Percentiles rank a stretch among this genome's conserved stretches.
These are phyloP conservation scores for Dicyrtoma fusca DNA, from an alignment of 2,888 invertebrate species.

Conservation along the genomic window DNA sequence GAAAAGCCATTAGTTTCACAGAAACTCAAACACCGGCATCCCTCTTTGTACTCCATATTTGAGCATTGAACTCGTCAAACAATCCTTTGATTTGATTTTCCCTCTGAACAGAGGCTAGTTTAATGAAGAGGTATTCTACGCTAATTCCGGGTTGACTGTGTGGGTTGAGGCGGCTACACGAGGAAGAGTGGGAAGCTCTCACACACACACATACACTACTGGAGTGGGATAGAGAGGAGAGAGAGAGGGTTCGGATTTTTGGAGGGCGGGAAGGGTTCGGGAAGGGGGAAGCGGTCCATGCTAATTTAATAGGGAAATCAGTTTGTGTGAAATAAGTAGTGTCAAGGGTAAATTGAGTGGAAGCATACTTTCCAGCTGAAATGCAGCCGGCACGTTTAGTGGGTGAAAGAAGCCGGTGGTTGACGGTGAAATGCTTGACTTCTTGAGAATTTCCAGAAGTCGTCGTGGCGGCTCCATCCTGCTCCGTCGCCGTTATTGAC, in stretches of 20 bases:
- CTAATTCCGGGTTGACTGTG: not conserved
- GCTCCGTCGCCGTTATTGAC: slow-evolving; percentile 8
- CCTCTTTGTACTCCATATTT: no score
- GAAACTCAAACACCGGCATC: not conserved
- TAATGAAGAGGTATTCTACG: not conserved
- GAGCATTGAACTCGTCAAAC: no score
- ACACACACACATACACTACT: no score
- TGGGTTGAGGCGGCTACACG: not conserved
- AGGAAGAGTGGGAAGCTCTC: not conserved
- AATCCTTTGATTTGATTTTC: not conserved
- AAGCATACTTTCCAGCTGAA: slow-evolving; percentile 57
- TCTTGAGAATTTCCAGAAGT: not conserved
- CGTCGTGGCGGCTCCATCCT: not conserved
- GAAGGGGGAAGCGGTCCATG: not conserved
- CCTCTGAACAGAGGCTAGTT: no score
- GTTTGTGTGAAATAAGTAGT: not conserved
- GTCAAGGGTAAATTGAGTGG: not conserved
- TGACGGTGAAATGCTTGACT: slow-evolving; percentile 21
- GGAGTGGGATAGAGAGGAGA: slow-evolving; percentile 10
- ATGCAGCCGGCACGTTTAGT: slow-evolving; percentile 58
- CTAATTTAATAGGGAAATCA: not conserved
- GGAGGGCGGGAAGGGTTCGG: not conserved
- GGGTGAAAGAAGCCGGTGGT: slow-evolving; percentile 23
- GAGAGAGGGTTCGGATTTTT: not conserved
- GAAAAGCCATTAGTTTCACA: not conserved